Conservation (phyloP, 2,113 vertebrate genomes). For the Theristicus caerulescens region DNA sequence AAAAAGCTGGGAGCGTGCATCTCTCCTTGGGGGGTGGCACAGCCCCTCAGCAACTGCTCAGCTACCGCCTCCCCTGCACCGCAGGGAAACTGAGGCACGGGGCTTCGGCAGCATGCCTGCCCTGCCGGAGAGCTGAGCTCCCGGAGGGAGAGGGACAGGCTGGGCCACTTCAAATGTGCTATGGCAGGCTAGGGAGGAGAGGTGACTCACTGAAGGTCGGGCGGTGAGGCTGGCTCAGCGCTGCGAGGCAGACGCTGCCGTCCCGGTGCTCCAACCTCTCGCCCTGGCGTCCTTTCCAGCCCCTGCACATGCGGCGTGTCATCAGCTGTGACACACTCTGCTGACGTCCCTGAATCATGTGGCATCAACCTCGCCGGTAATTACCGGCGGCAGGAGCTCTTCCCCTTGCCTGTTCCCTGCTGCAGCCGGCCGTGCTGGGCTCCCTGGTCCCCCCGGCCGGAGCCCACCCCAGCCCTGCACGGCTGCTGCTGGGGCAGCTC, state of each 20-base stretch:
- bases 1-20: not conserved
- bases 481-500: not conserved
- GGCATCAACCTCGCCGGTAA: not conserved
- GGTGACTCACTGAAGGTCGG: not conserved
- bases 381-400: not conserved
- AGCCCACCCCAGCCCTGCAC: not conserved
- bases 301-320: slow-evolving; percentile 44
- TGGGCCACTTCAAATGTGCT: not conserved
- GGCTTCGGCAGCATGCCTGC: rapidly evolving
- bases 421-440: not conserved
- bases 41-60: not conserved
- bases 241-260: not conserved
- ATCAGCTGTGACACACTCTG: slow-evolving; percentile 44
- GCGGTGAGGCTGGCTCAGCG: not conserved
- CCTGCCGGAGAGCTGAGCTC: not conserved
- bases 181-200: not conserved
- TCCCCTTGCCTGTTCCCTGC: not conserved
- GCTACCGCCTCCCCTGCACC: not conserved
- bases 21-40: not conserved
- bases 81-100: slow-evolving; percentile 27
- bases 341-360: slow-evolving; percentile 51
- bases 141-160: not conserved
- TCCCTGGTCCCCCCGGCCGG: rapidly evolving
- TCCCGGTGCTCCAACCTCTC: not conserved
- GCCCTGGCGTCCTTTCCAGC: not conserved